Conservation (phyloP, 92 coral and sea anemone genomes). For the Paragorgia papillata region DNA sequence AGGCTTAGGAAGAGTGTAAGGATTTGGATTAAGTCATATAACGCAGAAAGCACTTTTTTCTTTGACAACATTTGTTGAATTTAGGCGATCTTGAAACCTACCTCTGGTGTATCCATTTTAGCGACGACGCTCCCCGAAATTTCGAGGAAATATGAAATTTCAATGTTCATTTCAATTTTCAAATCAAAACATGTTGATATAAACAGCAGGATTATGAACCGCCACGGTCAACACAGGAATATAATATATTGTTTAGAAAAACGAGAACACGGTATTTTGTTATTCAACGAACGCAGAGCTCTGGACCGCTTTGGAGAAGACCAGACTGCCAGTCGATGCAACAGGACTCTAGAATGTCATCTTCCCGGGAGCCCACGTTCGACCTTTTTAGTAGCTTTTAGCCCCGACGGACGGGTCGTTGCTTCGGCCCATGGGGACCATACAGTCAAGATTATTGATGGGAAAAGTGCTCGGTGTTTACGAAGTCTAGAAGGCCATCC, state of each 20-base stretch:
- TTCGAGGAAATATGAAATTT: too few relatives aligned
- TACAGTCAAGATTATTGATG: slow-evolving; percentile 70
- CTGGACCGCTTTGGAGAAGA: slow-evolving; percentile 1
- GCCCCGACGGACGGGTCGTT: slow-evolving; percentile 79
- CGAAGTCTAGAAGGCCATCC: slow-evolving; percentile 87
- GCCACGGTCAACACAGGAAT: neutral
- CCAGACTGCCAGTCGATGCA: slow-evolving; percentile 1
- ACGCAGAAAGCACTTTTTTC: too few relatives aligned
- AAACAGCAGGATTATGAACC: neutral
- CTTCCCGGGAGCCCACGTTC: slow-evolving; percentile 76
- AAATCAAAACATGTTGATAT: too few relatives aligned
- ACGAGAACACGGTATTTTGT: slow-evolving; percentile 16
- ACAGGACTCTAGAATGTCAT: slow-evolving; percentile 39
- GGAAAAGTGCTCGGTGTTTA: slow-evolving; percentile 66
- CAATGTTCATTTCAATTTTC: too few relatives aligned
- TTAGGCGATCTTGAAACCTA: too few relatives aligned
- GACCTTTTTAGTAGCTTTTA: slow-evolving; percentile 84
- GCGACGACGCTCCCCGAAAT: too few relatives aligned
- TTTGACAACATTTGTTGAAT: too few relatives aligned
- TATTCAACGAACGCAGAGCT: slow-evolving; percentile 1
- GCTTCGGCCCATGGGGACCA: slow-evolving; percentile 98
- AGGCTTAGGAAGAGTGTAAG: too few relatives aligned
- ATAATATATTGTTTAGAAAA: slow-evolving; percentile 14
- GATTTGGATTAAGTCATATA: too few relatives aligned
- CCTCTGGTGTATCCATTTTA: too few relatives aligned